Evolutionary conservation across 2,888 invertebrate species (phyloP).

Genomic region (Notodonta dromedarius): DNA sequence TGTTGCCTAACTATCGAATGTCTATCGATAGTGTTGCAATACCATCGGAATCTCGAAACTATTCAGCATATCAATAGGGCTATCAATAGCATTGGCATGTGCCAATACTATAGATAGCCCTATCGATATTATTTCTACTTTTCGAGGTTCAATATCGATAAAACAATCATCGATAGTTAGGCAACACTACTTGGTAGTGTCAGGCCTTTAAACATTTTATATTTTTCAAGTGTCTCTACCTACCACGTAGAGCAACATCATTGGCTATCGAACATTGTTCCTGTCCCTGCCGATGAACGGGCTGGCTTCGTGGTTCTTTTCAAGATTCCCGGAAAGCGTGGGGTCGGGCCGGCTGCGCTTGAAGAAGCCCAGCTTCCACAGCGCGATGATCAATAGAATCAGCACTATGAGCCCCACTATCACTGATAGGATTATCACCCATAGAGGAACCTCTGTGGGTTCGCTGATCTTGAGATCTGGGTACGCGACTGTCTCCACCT

Average conservation of each 20-base stretch:
- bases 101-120: too few relatives aligned
- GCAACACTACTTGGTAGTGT: not conserved
- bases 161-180: too few relatives aligned
- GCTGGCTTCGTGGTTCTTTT: constrained; percentile 89
- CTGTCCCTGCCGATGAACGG: constrained; percentile 83
- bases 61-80: too few relatives aligned
- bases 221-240: constrained; percentile 29
- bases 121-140: too few relatives aligned
- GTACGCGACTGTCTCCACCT: constrained; percentile 93
- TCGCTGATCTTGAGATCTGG: constrained; percentile 91
- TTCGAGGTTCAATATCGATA: too few relatives aligned
- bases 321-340: constrained; percentile 91
- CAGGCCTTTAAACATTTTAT: not conserved
- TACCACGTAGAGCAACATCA: constrained; percentile 39
- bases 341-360: constrained; percentile 93
- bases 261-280: constrained; percentile 76
- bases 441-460: constrained; percentile 90
- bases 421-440: constrained; percentile 94
- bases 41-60: too few relatives aligned
- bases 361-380: constrained; percentile 97
- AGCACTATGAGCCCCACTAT: constrained; percentile 93
- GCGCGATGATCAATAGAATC: constrained; percentile 89
- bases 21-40: too few relatives aligned
- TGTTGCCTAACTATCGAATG: too few relatives aligned
- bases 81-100: too few relatives aligned